phyloP scores from a whole-genome alignment of 2,888 invertebrate genomes.

The Neocrepidodera transversa region DNA sequence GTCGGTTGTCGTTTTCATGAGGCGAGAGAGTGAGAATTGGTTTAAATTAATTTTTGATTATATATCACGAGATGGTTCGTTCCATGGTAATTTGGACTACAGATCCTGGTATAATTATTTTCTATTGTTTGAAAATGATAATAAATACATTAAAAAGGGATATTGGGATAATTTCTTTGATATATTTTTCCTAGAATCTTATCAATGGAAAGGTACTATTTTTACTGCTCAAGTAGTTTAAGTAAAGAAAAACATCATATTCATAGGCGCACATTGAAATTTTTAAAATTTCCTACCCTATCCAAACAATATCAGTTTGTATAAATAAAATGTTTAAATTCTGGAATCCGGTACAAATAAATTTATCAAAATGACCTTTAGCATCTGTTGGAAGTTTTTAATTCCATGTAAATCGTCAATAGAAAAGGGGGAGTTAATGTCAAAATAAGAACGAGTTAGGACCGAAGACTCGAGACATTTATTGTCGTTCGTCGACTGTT shows the following conservation, averaged over 20 bases:
- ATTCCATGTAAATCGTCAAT: slow-evolving; percentile 9
- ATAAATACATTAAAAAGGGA: slow-evolving; percentile 3
- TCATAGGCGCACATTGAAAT: too few relatives aligned
- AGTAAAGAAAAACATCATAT: too few relatives aligned
- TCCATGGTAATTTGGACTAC: slow-evolving; percentile 16
- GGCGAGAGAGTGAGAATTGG: slow-evolving; percentile 20
- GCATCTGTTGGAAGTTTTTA: background rate
- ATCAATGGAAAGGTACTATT: too few relatives aligned
- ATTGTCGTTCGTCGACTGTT: slow-evolving; percentile 21
- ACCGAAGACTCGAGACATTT: slow-evolving; percentile 19
- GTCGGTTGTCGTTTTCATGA: slow-evolving; percentile 38
- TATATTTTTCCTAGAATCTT: too few relatives aligned
- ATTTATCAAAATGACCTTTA: too few relatives aligned
- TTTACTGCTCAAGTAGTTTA: too few relatives aligned
- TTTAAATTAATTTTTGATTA: slow-evolving; percentile 25
- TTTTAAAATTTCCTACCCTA: too few relatives aligned
- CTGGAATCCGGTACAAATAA: too few relatives aligned
- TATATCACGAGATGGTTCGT: slow-evolving; percentile 23
- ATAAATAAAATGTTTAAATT: too few relatives aligned
- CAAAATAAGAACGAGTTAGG: slow-evolving; percentile 28
- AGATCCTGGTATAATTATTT: slow-evolving; percentile 12
- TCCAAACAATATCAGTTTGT: too few relatives aligned
- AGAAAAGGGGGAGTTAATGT: slow-evolving; percentile 17
- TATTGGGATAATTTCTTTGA: too few relatives aligned
- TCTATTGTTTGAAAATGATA: slow-evolving; percentile 1